Conservation (phyloP, 2,888 invertebrate species). For the Lobophora halterata region DNA sequence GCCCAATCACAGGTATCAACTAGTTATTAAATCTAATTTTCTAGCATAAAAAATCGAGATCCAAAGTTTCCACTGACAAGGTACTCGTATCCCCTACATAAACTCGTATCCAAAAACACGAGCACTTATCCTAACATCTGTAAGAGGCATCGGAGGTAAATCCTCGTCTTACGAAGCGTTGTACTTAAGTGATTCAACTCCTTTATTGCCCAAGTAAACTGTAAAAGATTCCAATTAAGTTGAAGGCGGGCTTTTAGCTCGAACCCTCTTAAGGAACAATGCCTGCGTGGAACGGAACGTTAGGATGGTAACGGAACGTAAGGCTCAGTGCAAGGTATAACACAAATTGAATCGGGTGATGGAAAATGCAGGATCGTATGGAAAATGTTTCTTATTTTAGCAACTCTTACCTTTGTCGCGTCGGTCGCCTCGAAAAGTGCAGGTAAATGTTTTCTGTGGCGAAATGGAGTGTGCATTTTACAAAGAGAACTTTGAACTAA, state of each 20-base stretch:
- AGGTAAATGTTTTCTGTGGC: too few relatives aligned
- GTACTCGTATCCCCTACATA: constrained; percentile 6
- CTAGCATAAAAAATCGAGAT: too few relatives aligned
- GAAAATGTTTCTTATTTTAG: constrained; percentile 9
- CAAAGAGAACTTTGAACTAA: too few relatives aligned
- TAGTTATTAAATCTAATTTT: too few relatives aligned
- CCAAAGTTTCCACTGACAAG: too few relatives aligned
- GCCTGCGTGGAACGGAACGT: constrained; percentile 26
- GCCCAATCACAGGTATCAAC: too few relatives aligned
- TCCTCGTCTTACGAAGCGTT: constrained; percentile 29
- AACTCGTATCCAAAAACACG: constrained; percentile 19
- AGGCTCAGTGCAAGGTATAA: constrained; percentile 31
- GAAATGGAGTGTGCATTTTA: too few relatives aligned
- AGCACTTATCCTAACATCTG: constrained; percentile 39
- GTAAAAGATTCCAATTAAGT: constrained; percentile 78
- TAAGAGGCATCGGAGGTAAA: constrained; percentile 41
- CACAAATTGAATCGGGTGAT: constrained; percentile 14
- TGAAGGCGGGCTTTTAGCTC: constrained; percentile 52
- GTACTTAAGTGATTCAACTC: constrained; percentile 49
- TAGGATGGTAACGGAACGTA: constrained; percentile 33
- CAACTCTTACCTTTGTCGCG: neutral
- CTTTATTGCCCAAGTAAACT: constrained; percentile 71
- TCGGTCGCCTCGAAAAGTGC: neutral
- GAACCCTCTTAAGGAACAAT: constrained; percentile 63
- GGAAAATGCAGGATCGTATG: constrained; percentile 1